Evolutionary conservation across 2,888 invertebrate genomes (phyloP), one percentile per base, ranked within the genome.

Genomic region (Autographa pulchrina): DNA sequence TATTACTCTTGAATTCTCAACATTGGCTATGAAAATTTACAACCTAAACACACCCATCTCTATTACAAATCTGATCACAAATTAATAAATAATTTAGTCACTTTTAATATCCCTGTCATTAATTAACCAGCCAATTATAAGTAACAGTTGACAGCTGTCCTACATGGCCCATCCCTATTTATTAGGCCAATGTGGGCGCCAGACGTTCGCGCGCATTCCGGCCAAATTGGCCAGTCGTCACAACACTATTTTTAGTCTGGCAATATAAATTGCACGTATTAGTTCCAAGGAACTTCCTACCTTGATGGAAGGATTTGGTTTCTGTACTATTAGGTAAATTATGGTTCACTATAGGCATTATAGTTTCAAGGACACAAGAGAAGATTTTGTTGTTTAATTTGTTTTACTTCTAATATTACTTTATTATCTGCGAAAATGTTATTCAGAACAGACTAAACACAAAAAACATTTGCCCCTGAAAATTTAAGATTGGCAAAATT

Each of bases 141-240:
- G 31, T 31, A 9, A n/a, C 13, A 38, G 61, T 38, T 38, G 59
- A 18, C 14, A 38, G 9, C 38, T n/a, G 16, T 9, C 54, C 9
- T 25, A 7, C 1, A 32, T 16, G 38, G 75, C 80, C 41, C 80
- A 74, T 70, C 81, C 20, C 80, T 81, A 80, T 80, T 81, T 79
- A 77, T 78, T 70, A 77, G 73, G 58, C 25, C 72, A 77, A 81
- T 83, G 89, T 88, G 89, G 88, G 89, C 86, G 88, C 86, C 82
- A 78, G 83, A 78, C 81, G 78, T 69, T 68, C 58, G 83, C 75
- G 70, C 70, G 73, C 89, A 89, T 89, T 87, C 89, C 89, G 68
- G 69, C 81, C 84, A 88, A 87, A 88, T 88, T 85, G 81, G 75
- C 70, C 69, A 73, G 77, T 77, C 81, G 62, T 77, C 80, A 79